Conservation (phyloP, 2,113 vertebrate species). For the Heptranchias perlo region DNA sequence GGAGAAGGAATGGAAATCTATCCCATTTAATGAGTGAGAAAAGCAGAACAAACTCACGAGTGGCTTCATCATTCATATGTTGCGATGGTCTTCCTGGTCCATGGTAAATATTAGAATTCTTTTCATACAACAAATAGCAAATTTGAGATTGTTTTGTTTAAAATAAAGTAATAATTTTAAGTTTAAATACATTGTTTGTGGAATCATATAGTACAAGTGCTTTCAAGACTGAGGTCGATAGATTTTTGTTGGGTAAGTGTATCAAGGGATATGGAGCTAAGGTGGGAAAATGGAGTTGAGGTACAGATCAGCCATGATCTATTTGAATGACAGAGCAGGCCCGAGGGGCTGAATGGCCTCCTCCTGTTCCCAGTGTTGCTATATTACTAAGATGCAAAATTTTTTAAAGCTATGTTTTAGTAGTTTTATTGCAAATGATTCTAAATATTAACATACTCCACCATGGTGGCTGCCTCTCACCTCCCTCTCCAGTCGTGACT, state of each 20-base stretch:
- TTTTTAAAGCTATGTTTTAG: too few relatives aligned
- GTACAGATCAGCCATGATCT: too few relatives aligned
- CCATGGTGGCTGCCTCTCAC: not conserved
- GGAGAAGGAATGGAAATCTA: not conserved
- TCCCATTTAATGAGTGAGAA: not conserved
- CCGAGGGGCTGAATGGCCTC: too few relatives aligned
- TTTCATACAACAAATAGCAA: not conserved
- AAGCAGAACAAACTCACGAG: not conserved
- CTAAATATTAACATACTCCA: not conserved
- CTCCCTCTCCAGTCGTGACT: not conserved
- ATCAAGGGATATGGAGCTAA: too few relatives aligned
- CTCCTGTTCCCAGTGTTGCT: too few relatives aligned
- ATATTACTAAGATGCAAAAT: too few relatives aligned
- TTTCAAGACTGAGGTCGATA: too few relatives aligned
- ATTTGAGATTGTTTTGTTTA: not conserved
- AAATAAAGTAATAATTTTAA: not conserved
- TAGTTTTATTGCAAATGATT: too few relatives aligned
- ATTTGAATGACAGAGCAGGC: too few relatives aligned
- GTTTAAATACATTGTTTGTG: not conserved
- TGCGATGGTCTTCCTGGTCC: not conserved
- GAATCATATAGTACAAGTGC: too few relatives aligned
- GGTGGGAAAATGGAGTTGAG: too few relatives aligned
- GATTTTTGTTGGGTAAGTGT: too few relatives aligned
- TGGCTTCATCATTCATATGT: not conserved
- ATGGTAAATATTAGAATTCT: not conserved